Percentiles rank a stretch among this genome's conserved stretches.
Conservation (phyloP, 2,888 invertebrate species). For the Amblyteles armatorius region DNA sequence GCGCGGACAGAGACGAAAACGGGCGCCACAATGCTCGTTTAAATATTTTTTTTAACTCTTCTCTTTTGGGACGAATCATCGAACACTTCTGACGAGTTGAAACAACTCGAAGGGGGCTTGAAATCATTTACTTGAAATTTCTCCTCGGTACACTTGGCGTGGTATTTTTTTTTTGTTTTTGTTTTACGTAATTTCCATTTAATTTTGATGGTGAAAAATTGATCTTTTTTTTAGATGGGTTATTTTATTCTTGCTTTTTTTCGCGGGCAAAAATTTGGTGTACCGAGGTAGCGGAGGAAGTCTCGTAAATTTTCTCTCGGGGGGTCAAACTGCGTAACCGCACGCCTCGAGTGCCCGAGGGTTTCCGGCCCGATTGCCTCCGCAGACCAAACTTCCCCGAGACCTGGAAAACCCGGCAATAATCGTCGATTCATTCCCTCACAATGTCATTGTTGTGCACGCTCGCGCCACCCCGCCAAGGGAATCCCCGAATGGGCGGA, state of each 20-base stretch:
- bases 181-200: not conserved
- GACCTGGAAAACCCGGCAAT: slow-evolving; percentile 63
- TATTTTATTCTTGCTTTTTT: not conserved
- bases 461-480: slow-evolving; percentile 39
- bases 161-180: not conserved
- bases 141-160: not conserved
- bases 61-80: not conserved
- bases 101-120: not conserved
- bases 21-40: slow-evolving; percentile 76
- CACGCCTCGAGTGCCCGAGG: slow-evolving; percentile 28
- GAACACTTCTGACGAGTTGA: too few relatives aligned
- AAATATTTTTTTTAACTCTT: slow-evolving; percentile 57
- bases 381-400: slow-evolving; percentile 34
- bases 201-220: not conserved
- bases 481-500: slow-evolving; percentile 55
- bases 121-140: not conserved
- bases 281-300: not conserved
- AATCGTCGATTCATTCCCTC: slow-evolving; percentile 60
- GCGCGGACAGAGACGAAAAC: slow-evolving; percentile 40
- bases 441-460: slow-evolving; percentile 54
- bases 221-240: not conserved
- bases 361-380: not conserved
- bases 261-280: not conserved
- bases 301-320: slow-evolving; percentile 21
- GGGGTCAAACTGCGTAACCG: not conserved